These are phyloP conservation scores for Euphonia xanthogaster DNA, from an alignment of 2,797 vertebrate species.

Conservation along the genomic window DNA sequence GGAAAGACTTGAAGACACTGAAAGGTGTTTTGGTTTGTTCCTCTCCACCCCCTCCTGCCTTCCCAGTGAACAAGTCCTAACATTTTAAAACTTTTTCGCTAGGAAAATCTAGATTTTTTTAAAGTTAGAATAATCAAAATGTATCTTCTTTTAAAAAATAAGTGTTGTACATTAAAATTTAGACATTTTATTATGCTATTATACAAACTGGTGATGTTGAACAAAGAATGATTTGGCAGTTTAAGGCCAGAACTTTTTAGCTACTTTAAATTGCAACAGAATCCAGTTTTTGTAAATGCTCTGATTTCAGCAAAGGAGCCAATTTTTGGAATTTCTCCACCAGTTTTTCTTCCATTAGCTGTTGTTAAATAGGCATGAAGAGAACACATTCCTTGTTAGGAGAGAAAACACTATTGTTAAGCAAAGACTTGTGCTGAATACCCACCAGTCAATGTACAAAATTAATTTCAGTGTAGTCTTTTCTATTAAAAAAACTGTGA, in stretches of 20 bases:
- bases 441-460: neutral
- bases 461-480: neutral
- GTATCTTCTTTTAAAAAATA: neutral
- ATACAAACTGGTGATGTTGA: neutral
- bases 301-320: neutral
- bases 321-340: neutral
- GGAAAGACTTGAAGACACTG: neutral
- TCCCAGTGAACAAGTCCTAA: accelerated
- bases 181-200: neutral
- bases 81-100: neutral
- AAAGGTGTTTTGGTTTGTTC: neutral
- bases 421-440: neutral
- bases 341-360: neutral
- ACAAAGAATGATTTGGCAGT: neutral
- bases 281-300: neutral
- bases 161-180: neutral
- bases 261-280: neutral
- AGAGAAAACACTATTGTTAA: neutral
- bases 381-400: neutral
- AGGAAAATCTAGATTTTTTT: neutral
- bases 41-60: accelerated
- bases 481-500: neutral
- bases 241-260: neutral
- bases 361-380: neutral
- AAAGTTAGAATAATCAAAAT: neutral